Evolutionary conservation across 2,888 invertebrate genomes (phyloP), one percentile per base, ranked within the genome.

Genomic region (Acanthococcus lagerstroemiae): DNA sequence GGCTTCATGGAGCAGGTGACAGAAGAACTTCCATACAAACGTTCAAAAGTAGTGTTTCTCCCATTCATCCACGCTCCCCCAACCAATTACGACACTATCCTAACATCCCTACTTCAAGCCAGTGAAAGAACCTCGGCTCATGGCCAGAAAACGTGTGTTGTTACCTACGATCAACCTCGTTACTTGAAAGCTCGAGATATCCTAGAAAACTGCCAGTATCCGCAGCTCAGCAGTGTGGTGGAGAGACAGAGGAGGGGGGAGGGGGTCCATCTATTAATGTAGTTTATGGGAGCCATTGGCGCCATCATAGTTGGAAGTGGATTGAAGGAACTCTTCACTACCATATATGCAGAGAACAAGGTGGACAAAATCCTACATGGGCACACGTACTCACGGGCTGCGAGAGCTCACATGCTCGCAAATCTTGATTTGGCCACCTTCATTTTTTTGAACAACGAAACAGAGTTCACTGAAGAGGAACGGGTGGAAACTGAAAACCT

Each of bases 251-350:
- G 74, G 5, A 72, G 73, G 6, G 73, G 74, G 55, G 73, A 73
- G 5, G 72, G 73, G 6, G 73, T 74, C 68, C 74, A 74, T 67
- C 46, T 71, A 25, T 25, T 74, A 26, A 74, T 76, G 75, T 75
- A 74, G 1, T 76, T 72, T 70, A 65, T 75, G 61, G 73, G 74
- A 63, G 48, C 73, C 52, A 70, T 76, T 55, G 75, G 75, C 48
- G 67, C 70, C 65, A 70, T 75, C 37, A 76, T 76, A 75, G 69
- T 68, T 22, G 75, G 75, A 67, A 76, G 75, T 69, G 76, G 76
- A 4, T 37, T 76, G 19, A 73, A 73, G 70, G 74, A 76, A 68
- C 67, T 70, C 19, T 69, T 72, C 27, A 63, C 56, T 19, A 58
- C 54, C 3, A 72, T 73, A 56, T 75, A 73, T 71, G 70, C 75